Conservation (phyloP, 2,113 vertebrate genomes). For the Syngnathus typhle region DNA sequence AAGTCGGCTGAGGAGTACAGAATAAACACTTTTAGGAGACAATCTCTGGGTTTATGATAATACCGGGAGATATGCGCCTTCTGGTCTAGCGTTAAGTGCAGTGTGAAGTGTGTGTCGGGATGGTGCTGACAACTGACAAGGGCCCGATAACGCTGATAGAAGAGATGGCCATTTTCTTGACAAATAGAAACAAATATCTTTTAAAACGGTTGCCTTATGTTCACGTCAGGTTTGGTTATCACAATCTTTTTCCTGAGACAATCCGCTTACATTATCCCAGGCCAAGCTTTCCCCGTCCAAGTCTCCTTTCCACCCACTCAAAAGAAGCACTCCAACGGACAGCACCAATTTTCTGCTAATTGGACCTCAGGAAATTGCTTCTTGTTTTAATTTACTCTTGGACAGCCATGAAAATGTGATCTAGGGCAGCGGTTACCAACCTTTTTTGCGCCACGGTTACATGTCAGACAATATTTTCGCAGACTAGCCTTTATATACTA, state of each 20-base stretch:
- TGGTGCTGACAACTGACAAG: slow-evolving; percentile 1
- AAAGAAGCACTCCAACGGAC: slow-evolving; percentile 65
- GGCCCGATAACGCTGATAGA: neutral
- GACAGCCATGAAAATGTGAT: slow-evolving; percentile 69
- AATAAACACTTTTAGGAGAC: slow-evolving; percentile 1
- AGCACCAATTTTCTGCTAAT: slow-evolving; percentile 77
- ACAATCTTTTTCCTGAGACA: slow-evolving; percentile 2
- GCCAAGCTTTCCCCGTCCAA: neutral
- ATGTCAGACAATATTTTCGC: too few relatives aligned
- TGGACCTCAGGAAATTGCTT: slow-evolving; percentile 74
- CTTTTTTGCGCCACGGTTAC: too few relatives aligned
- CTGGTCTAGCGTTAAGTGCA: neutral
- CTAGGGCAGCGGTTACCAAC: slow-evolving; percentile 11
- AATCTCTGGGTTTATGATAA: neutral
- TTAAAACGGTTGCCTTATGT: neutral
- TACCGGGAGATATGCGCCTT: neutral
- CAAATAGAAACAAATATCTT: slow-evolving; percentile 1
- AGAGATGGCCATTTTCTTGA: neutral
- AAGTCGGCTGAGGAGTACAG: neutral
- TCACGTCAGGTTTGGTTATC: slow-evolving; percentile 1
- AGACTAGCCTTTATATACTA: too few relatives aligned
- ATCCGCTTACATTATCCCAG: slow-evolving; percentile 11
- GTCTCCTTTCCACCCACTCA: slow-evolving; percentile 20
- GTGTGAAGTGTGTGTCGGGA: neutral
- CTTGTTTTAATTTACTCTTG: slow-evolving; percentile 71